Evolutionary conservation across 2,888 invertebrate genomes (phyloP).

Genomic region (Enoplolaimus lenunculus): DNA sequence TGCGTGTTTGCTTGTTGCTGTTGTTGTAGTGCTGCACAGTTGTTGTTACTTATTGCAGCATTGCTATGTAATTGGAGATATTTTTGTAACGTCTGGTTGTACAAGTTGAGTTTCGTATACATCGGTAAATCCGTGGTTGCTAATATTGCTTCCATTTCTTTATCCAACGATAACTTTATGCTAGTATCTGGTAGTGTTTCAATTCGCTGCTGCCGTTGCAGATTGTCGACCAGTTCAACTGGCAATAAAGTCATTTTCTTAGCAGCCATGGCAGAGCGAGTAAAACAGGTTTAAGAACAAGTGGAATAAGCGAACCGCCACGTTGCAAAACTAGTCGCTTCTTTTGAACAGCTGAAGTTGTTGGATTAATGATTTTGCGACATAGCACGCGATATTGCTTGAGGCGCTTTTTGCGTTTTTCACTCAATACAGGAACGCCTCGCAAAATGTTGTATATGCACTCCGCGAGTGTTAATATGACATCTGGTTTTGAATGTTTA

Average conservation of each 20-base stretch:
- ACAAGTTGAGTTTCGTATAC: not conserved
- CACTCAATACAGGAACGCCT: not conserved
- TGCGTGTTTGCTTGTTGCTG: no score
- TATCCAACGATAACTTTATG: not conserved
- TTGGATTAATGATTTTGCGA: not conserved
- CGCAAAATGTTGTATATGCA: not conserved
- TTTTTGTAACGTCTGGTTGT: not conserved
- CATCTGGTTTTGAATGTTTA: not conserved
- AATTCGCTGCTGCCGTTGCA: not conserved
- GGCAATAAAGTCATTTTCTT: not conserved
- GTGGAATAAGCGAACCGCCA: not conserved
- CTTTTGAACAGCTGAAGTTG: not conserved
- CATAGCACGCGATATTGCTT: not conserved
- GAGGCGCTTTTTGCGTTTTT: not conserved
- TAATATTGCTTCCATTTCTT: not conserved
- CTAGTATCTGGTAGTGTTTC: not conserved
- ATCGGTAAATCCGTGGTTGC: not conserved
- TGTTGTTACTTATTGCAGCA: no score
- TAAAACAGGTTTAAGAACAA: not conserved
- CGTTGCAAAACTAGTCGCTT: not conserved
- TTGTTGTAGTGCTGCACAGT: no score
- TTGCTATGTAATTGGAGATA: not conserved
- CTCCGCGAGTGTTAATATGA: not conserved
- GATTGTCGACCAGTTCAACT: not conserved
- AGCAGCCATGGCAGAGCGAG: not conserved